phyloP scores from a whole-genome alignment of 2,888 invertebrate species.

The Alentia gelatinosa region DNA sequence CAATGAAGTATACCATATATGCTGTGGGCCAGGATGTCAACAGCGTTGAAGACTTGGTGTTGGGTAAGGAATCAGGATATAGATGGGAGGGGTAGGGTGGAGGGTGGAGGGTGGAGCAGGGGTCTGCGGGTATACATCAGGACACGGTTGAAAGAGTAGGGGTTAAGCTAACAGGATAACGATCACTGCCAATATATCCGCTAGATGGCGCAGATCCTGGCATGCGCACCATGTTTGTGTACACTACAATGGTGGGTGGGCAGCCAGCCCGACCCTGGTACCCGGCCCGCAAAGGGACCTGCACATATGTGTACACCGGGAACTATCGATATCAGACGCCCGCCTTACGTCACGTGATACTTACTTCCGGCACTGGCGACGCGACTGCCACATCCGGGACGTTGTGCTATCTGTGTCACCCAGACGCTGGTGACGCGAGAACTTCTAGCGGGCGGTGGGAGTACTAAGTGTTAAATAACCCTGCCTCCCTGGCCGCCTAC shows the following conservation, averaged over 20 bases:
- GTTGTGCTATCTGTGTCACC: not conserved
- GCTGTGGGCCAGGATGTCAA: no score
- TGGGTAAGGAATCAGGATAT: no score
- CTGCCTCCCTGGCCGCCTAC: no score
- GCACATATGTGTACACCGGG: not conserved
- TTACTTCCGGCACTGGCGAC: not conserved
- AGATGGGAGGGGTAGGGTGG: not conserved
- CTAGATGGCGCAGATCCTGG: not conserved
- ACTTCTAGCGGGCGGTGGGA: no score
- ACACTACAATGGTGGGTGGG: not conserved
- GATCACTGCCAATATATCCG: not conserved
- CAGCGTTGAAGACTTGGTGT: no score
- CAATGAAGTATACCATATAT: no score
- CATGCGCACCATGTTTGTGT: not conserved
- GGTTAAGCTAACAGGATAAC: not conserved
- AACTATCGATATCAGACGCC: not conserved
- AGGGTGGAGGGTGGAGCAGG: not conserved
- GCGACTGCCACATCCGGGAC: conserved; percentile 9
- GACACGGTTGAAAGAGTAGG: not conserved
- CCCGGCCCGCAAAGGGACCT: conserved; percentile 63
- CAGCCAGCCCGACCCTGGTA: conserved; percentile 60
- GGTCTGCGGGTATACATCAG: not conserved
- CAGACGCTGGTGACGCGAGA: not conserved
- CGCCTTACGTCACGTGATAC: not conserved
- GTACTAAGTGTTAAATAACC: no score